Conservation (phyloP, 1,140 invertebrate species). For the Akabosia matsudoensis region DNA sequence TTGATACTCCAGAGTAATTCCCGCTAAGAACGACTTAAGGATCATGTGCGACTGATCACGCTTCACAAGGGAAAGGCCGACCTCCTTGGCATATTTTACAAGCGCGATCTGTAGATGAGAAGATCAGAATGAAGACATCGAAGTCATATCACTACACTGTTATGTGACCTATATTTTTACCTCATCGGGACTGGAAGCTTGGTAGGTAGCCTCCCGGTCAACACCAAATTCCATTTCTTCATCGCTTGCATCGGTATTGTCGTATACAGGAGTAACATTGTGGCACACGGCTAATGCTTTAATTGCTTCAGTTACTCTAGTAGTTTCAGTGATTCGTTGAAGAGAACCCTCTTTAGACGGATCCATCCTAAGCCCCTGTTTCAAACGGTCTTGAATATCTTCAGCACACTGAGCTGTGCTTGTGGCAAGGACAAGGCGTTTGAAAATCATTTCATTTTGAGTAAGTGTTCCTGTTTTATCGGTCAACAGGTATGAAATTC, state of each 20-base stretch:
- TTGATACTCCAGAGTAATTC: conserved; percentile 63
- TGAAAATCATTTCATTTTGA: conserved; percentile 98
- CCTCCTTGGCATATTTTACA: conserved; percentile 43
- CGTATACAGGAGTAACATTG: conserved; percentile 97
- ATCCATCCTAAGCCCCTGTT: conserved; percentile 16
- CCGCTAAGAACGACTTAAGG: conserved; percentile 59
- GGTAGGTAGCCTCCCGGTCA: conserved; percentile 51
- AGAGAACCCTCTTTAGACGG: not conserved
- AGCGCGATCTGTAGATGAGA: conserved; percentile 38
- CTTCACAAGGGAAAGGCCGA: conserved; percentile 37
- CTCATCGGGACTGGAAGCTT: conserved; percentile 97
- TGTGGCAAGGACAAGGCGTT: conserved; percentile 88
- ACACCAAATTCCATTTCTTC: conserved; percentile 50
- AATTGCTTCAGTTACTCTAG: conserved; percentile 81
- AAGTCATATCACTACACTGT: no score
- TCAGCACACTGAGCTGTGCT: conserved; percentile 30
- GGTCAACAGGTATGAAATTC: conserved; percentile 90
- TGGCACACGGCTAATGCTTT: conserved; percentile 94
- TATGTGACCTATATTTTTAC: no score
- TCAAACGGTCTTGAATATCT: conserved; percentile 37
- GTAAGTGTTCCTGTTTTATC: conserved; percentile 99
- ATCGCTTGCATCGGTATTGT: conserved; percentile 54
- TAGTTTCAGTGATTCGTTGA: conserved; percentile 58
- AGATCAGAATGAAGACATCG: conserved; percentile 1
- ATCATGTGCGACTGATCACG: conserved; percentile 40